Conservation (phyloP, 1,140 invertebrate genomes). For the Trichogramma pretiosum region DNA sequence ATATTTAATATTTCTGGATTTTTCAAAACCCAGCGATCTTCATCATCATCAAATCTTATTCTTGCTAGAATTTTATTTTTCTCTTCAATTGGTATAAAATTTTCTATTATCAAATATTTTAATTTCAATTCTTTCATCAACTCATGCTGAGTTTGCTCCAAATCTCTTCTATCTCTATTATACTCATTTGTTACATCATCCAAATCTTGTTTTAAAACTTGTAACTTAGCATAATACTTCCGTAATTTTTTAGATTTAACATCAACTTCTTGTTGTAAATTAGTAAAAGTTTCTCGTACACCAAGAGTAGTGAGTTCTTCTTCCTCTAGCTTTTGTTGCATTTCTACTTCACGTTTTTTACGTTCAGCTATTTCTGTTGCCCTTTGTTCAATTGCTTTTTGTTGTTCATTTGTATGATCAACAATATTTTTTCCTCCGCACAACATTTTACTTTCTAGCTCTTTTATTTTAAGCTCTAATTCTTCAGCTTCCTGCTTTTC, state of each 20-base stretch:
- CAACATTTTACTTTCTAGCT: slow-evolving; percentile 90
- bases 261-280: slow-evolving; percentile 84
- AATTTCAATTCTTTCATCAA: slow-evolving; percentile 67
- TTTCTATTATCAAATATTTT: slow-evolving; percentile 87
- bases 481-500: slow-evolving; percentile 64
- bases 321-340: slow-evolving; percentile 72
- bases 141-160: slow-evolving; percentile 73
- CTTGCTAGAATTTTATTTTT: slow-evolving; percentile 71
- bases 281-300: slow-evolving; percentile 91
- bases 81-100: slow-evolving; percentile 90
- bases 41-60: slow-evolving; percentile 78
- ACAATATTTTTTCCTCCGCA: slow-evolving; percentile 97
- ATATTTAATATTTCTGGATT: slow-evolving; percentile 38
- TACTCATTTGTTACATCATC: slow-evolving; percentile 77
- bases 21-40: slow-evolving; percentile 69
- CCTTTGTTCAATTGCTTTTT: slow-evolving; percentile 83
- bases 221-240: slow-evolving; percentile 39
- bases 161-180: slow-evolving; percentile 66
- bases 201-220: slow-evolving; percentile 60
- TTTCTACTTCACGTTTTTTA: slow-evolving; percentile 70
- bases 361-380: slow-evolving; percentile 79
- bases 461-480: slow-evolving; percentile 74
- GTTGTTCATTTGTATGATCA: slow-evolving; percentile 94
- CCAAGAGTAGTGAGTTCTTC: slow-evolving; percentile 88
- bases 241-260: slow-evolving; percentile 83